phyloP scores from a whole-genome alignment of 2,888 invertebrate genomes.

The Hirtodrosophila cameraria region DNA sequence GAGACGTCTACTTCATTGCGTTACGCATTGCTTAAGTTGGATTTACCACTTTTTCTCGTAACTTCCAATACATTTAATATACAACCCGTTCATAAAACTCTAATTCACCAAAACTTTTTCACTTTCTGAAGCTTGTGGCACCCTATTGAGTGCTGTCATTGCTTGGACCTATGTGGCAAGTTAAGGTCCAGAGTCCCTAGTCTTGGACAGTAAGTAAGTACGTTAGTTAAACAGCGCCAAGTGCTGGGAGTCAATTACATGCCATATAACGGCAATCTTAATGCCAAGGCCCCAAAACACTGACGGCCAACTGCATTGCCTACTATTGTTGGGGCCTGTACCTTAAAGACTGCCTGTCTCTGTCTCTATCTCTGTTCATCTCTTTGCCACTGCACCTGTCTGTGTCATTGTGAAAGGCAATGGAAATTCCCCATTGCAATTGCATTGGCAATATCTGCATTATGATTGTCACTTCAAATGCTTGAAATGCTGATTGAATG shows the following conservation, averaged over 20 bases:
- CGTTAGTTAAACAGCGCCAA: slow-evolving; percentile 66
- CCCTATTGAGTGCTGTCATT: slow-evolving; percentile 27
- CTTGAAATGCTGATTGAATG: slow-evolving; percentile 77
- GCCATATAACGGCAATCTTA: slow-evolving; percentile 61
- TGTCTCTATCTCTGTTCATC: background rate
- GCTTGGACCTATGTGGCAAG: slow-evolving; percentile 27
- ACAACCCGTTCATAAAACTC: too few species aligned
- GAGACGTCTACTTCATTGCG: too few species aligned
- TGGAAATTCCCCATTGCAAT: slow-evolving; percentile 44
- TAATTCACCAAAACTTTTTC: background rate
- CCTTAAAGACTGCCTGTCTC: background rate
- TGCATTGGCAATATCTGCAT: slow-evolving; percentile 68
- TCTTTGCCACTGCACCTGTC: background rate
- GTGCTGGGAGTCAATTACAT: slow-evolving; percentile 74
- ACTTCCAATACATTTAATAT: too few species aligned
- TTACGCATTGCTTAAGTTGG: too few species aligned
- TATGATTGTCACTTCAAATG: slow-evolving; percentile 77
- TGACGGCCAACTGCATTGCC: slow-evolving; percentile 14
- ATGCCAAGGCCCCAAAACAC: slow-evolving; percentile 11
- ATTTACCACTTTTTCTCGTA: too few species aligned
- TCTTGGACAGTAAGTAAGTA: slow-evolving; percentile 47
- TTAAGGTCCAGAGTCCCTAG: slow-evolving; percentile 22
- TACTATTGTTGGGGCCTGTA: slow-evolving; percentile 8
- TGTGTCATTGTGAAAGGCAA: slow-evolving; percentile 1
- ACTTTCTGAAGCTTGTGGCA: slow-evolving; percentile 7